Evolutionary conservation across 2,888 invertebrate genomes (phyloP).

Genomic region (Opisthograptis luteolata): DNA sequence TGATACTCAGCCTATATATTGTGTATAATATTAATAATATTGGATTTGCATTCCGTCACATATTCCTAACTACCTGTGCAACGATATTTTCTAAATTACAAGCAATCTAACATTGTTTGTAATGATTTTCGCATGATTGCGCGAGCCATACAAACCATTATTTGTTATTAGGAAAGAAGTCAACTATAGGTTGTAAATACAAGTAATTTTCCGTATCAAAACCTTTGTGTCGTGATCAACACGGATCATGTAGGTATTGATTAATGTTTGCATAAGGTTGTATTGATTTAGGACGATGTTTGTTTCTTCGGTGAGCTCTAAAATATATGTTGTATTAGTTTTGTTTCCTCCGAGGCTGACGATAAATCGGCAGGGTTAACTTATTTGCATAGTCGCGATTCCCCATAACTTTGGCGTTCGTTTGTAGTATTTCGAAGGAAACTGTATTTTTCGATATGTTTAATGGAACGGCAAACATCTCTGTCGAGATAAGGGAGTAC

Average conservation of each 20-base stretch:
- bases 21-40: slow-evolving; percentile 3
- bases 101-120: slow-evolving; percentile 57
- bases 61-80: slow-evolving; percentile 45
- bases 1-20: neutral
- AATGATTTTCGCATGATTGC: slow-evolving; percentile 63
- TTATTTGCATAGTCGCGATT: slow-evolving; percentile 61
- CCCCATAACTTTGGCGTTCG: slow-evolving; percentile 60
- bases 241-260: slow-evolving; percentile 31
- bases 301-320: slow-evolving; percentile 47
- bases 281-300: slow-evolving; percentile 64
- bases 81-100: slow-evolving; percentile 54
- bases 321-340: slow-evolving; percentile 56
- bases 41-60: slow-evolving; percentile 38
- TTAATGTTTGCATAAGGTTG: slow-evolving; percentile 16
- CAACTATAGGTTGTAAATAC: slow-evolving; percentile 44
- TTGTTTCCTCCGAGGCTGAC: slow-evolving; percentile 64
- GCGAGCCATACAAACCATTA: slow-evolving; percentile 53
- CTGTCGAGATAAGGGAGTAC: slow-evolving; percentile 31
- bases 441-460: slow-evolving; percentile 60
- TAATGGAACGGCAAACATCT: slow-evolving; percentile 68
- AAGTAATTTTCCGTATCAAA: slow-evolving; percentile 52
- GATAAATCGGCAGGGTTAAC: slow-evolving; percentile 72
- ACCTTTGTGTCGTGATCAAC: slow-evolving; percentile 50
- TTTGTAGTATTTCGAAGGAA: slow-evolving; percentile 69
- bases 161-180: slow-evolving; percentile 58